Conservation (phyloP, 2,113 vertebrate genomes). For the Myotis lucifugus region DNA sequence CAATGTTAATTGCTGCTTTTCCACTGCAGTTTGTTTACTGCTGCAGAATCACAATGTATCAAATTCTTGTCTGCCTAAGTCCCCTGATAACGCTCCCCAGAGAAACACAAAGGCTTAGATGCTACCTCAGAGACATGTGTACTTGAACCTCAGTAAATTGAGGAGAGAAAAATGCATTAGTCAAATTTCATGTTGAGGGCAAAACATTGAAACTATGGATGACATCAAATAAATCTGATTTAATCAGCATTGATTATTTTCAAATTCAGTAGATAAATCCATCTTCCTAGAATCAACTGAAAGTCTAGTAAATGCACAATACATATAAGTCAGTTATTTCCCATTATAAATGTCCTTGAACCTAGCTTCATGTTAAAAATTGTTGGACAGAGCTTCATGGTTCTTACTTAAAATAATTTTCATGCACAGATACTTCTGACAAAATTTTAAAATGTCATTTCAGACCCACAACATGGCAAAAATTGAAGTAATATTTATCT, state of each 20-base stretch:
- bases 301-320: slow-evolving; percentile 20
- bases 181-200: slow-evolving; percentile 25
- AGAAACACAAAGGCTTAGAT: background rate
- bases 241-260: slow-evolving; percentile 16
- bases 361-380: background rate
- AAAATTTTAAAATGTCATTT: slow-evolving; percentile 25
- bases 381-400: background rate
- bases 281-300: slow-evolving; percentile 33
- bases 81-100: background rate
- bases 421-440: background rate
- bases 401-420: slow-evolving; percentile 8
- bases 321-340: background rate
- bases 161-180: background rate
- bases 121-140: background rate
- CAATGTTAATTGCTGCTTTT: slow-evolving; percentile 34
- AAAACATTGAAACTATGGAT: slow-evolving; percentile 11
- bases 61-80: slow-evolving; percentile 13
- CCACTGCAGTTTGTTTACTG: slow-evolving; percentile 29
- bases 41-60: slow-evolving; percentile 1
- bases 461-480: background rate
- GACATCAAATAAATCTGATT: background rate
- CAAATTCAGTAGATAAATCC: slow-evolving; percentile 33
- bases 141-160: background rate
- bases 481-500: slow-evolving; percentile 36
- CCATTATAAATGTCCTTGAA: background rate